Percentiles rank a stretch among this genome's conserved stretches.
Conservation (phyloP, 2,888 invertebrate genomes). For the Latheticus oryzae region DNA sequence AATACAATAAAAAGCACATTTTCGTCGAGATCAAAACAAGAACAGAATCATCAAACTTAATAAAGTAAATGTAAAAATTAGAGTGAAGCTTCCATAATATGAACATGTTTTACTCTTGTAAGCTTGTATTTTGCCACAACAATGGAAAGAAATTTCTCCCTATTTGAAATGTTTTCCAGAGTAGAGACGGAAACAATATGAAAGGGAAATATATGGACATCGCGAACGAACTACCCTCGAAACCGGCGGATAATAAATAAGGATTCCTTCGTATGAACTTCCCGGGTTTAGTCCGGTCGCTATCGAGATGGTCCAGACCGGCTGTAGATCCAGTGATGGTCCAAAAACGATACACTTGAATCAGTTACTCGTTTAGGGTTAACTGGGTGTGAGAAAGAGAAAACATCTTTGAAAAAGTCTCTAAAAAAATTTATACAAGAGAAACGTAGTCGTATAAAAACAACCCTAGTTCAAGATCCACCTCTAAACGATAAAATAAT, state of each 20-base stretch:
- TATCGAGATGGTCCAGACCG: conserved; percentile 29
- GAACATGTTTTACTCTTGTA: background rate
- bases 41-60: background rate
- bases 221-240: conserved; percentile 2
- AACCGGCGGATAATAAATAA: conserved; percentile 24
- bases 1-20: no score
- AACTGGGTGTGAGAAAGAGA: conserved; percentile 14
- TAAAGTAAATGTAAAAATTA: conserved; percentile 2
- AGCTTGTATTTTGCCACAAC: conserved; percentile 1
- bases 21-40: background rate
- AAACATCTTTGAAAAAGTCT: conserved; percentile 7
- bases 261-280: conserved; percentile 27
- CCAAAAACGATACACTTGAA: conserved; percentile 36
- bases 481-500: conserved; percentile 20
- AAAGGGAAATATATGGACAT: conserved; percentile 14
- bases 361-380: conserved; percentile 30
- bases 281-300: conserved; percentile 25
- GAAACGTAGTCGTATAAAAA: conserved; percentile 5
- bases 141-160: conserved; percentile 1
- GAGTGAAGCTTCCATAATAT: conserved; percentile 2
- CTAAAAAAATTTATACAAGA: conserved; percentile 15
- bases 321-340: conserved; percentile 25
- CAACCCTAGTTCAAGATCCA: conserved; percentile 15
- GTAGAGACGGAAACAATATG: conserved; percentile 16
- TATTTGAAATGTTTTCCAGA: conserved; percentile 9